These are phyloP conservation scores for Carposina sasakii DNA, from an alignment of 1,140 invertebrate species.

Conservation along the genomic window DNA sequence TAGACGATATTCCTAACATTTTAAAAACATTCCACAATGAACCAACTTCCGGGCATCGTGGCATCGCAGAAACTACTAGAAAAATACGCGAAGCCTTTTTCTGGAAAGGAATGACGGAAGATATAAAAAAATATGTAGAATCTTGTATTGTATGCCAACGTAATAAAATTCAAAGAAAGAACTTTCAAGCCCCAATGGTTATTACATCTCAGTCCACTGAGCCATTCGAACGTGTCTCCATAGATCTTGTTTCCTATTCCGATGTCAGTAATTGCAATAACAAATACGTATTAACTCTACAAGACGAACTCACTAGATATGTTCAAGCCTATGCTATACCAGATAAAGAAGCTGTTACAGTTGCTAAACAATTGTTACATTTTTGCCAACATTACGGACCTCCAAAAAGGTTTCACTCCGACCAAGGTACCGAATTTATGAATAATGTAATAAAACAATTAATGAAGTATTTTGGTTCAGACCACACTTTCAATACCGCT, in stretches of 20 bases:
- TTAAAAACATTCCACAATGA: too few relatives aligned
- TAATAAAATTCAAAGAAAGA: slow-evolving; percentile 41
- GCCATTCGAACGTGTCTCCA: slow-evolving; percentile 42
- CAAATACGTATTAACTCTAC: slow-evolving; percentile 38
- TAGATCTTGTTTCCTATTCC: slow-evolving; percentile 45
- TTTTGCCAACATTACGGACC: slow-evolving; percentile 42
- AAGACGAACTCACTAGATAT: slow-evolving; percentile 42
- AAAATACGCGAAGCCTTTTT: too few relatives aligned
- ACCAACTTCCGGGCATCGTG: too few relatives aligned
- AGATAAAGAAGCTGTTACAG: slow-evolving; percentile 29
- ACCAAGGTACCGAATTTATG: slow-evolving; percentile 47
- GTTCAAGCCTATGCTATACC: slow-evolving; percentile 37
- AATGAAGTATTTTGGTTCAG: too few relatives aligned
- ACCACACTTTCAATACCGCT: too few relatives aligned
- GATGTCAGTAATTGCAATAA: slow-evolving; percentile 31
- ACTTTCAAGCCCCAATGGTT: slow-evolving; percentile 42
- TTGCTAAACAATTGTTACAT: too few relatives aligned
- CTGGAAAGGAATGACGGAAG: slow-evolving; percentile 38
- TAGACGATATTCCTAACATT: too few relatives aligned
- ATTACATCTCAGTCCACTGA: slow-evolving; percentile 37
- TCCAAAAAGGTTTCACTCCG: slow-evolving; percentile 36
- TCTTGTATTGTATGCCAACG: too few relatives aligned
- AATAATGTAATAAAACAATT: too few relatives aligned
- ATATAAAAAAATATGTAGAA: too few relatives aligned
- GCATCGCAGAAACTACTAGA: too few relatives aligned